Evolutionary conservation across 2,797 vertebrate species (phyloP).

Genomic region (Coendou prehensilis): DNA sequence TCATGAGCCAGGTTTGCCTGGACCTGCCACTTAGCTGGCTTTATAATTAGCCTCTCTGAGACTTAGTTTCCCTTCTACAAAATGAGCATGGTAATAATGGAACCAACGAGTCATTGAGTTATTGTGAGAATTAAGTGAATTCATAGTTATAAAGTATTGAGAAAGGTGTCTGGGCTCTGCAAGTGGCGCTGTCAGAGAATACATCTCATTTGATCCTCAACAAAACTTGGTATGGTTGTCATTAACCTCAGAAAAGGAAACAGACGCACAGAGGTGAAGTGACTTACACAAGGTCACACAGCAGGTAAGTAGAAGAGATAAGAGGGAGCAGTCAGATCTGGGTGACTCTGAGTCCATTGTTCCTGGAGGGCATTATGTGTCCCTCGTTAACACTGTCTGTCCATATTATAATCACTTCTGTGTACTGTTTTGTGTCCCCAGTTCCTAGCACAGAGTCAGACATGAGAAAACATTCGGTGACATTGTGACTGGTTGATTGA

Average conservation of each 20-base stretch:
- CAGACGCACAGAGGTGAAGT: not conserved
- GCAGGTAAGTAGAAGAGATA: not conserved
- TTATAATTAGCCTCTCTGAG: slow-evolving; percentile 14
- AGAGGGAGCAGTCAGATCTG: not conserved
- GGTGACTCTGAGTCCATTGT: not conserved
- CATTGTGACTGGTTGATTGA: not conserved
- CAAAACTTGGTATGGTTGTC: not conserved
- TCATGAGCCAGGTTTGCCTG: not conserved
- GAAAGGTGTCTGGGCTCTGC: not conserved
- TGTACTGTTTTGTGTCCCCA: not conserved
- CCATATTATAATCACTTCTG: not conserved
- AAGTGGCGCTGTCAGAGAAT: not conserved
- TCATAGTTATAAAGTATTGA: not conserved
- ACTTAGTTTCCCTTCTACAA: slow-evolving; percentile 3
- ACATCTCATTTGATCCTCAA: not conserved
- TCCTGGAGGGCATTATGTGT: not conserved
- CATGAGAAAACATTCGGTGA: not conserved
- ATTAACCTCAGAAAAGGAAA: slow-evolving; percentile 37
- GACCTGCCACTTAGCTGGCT: not conserved
- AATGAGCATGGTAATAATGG: not conserved
- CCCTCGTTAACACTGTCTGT: not conserved
- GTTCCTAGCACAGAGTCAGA: slow-evolving; percentile 13
- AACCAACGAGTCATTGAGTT: not conserved
- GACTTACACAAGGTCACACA: not conserved
- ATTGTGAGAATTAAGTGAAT: slow-evolving; percentile 15